Evolutionary conservation across 2,113 vertebrate genomes (phyloP), one percentile per base, ranked within the genome.

Genomic region (Melanocharis versteri): DNA sequence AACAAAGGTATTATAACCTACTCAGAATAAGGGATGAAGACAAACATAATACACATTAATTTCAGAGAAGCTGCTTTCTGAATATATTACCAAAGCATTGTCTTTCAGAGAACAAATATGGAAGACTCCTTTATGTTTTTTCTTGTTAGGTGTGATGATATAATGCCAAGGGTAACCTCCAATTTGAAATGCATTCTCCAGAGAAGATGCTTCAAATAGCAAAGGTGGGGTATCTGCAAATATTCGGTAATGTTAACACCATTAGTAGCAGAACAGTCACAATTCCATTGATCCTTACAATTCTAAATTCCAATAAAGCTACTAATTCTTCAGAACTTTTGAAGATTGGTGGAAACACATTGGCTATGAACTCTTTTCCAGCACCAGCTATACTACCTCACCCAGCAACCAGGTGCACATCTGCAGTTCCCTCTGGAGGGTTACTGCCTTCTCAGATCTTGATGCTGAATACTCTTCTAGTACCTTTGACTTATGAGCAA

Each of bases 151-250:
- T 50, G 99, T 99, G 96, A 99, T 98, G 97, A 99, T 99, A 93
- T 98, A 99, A 97, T 99, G 99, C 99, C 99, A 99, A 44, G 99
- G 99, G 91, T 98, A 98, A 83, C 99, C 99, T 96, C 99, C 99
- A 64, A 99, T 99, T 97, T 99, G 99, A 96, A 99, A 98, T 57
- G 98, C 98, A 65, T 98, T 99, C 94, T 98, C 98, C 96, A 98
- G 98, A 71, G 98, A 99, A 60, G 98, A 98, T 75, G 99, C 98
- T 96, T 99, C 99, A 95, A 99, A 99, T 86, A 99, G 98, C 87
- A 99, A 97, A n/a, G 98, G 98, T 62, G 98, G 99, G 7, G 94
- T 97, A 89, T 99, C 99, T 99, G 97, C 54, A 96, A 94, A 97
- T 70, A 94, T 40, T 78, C 2, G 33, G 91, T 44, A 94, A 97